Evolutionary conservation across 2,888 invertebrate species (phyloP).

Genomic region (Leptothorax acervorum): DNA sequence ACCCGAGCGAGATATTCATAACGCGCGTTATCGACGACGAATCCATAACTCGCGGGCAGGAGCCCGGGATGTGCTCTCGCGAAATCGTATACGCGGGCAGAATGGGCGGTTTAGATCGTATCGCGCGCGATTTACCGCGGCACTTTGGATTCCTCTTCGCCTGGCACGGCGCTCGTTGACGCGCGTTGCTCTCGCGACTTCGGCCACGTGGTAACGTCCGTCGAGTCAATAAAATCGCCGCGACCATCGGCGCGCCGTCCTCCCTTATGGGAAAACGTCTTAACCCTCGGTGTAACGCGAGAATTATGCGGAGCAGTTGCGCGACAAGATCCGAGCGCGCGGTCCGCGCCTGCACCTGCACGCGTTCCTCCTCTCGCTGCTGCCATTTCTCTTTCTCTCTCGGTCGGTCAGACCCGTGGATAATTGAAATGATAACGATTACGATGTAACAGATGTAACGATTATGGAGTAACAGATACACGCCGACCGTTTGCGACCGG

Average conservation of each 20-base stretch:
- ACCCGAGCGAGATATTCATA: background rate
- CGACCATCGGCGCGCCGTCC: background rate
- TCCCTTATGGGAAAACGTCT: conserved; percentile 31
- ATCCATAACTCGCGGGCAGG: conserved; percentile 13
- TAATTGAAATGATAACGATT: conserved; percentile 66
- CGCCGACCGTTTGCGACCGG: conserved; percentile 38
- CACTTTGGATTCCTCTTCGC: conserved; percentile 36
- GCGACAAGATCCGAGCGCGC: background rate
- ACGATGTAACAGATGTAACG: conserved; percentile 63
- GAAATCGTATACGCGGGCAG: conserved; percentile 20
- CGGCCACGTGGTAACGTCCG: conserved; percentile 12
- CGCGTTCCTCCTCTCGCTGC: background rate
- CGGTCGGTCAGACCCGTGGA: background rate
- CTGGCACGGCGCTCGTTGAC: conserved; percentile 13
- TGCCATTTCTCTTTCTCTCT: background rate
- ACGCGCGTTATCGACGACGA: conserved; percentile 10
- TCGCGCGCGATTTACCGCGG: conserved; percentile 40
- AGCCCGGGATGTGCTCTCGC: background rate
- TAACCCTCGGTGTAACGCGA: conserved; percentile 38
- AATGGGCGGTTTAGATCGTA: conserved; percentile 45
- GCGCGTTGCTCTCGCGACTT: conserved; percentile 5
- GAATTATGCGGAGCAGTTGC: conserved; percentile 45
- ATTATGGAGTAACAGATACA: conserved; percentile 58
- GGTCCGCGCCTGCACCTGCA: conserved; percentile 7
- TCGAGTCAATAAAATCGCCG: conserved; percentile 40